These are phyloP conservation scores for Pangasius mekongensis DNA, from an alignment of 2,797 vertebrate species.

Conservation along the genomic window DNA sequence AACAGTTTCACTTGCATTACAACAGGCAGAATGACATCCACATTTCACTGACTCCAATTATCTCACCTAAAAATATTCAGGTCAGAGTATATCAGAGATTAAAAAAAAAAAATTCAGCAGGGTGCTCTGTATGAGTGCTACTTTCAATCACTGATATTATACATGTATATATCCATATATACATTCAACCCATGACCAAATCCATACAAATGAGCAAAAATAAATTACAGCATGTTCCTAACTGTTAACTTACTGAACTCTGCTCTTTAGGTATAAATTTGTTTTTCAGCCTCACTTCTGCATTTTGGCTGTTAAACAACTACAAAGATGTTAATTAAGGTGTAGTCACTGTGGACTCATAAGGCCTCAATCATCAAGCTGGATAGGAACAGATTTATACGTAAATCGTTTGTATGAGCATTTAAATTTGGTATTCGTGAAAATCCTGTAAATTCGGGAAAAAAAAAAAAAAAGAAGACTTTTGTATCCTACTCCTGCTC, in stretches of 20 bases:
- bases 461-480: not conserved
- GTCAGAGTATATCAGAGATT: no score
- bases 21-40: not conserved
- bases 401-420: not conserved
- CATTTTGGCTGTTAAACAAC: not conserved
- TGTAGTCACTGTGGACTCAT: not conserved
- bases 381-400: not conserved
- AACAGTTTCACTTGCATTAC: not conserved
- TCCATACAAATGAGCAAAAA: not conserved
- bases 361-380: not conserved
- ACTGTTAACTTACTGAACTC: not conserved
- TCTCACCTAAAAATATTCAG: not conserved
- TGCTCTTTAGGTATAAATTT: no score
- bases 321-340: not conserved
- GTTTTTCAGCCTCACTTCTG: not conserved
- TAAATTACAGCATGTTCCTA: not conserved
- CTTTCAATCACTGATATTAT: no score
- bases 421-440: not conserved
- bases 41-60: not conserved
- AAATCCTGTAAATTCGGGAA: not conserved
- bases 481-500: not conserved
- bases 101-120: no score
- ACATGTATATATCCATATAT: not conserved
- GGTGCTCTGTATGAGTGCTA: no score
- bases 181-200: not conserved